These are phyloP conservation scores for Armadillidium nasatum DNA, from an alignment of 1,140 invertebrate genomes.

Conservation along the genomic window DNA sequence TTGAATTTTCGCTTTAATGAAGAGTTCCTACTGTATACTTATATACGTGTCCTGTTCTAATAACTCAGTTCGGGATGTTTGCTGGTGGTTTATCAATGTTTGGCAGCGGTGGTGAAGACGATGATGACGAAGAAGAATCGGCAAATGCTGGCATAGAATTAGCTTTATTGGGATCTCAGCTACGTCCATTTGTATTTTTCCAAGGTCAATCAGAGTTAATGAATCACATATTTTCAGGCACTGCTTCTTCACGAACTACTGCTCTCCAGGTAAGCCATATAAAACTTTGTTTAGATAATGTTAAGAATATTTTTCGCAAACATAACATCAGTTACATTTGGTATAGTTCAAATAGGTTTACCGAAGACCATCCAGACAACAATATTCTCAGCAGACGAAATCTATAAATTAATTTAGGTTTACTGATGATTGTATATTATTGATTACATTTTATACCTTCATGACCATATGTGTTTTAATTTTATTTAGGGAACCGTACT, in stretches of 20 bases:
- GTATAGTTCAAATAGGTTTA: too few relatives aligned
- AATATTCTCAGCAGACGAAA: too few relatives aligned
- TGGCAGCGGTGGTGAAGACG: conserved; percentile 53
- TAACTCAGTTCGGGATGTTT: conserved; percentile 68
- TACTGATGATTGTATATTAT: too few relatives aligned
- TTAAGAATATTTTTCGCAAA: too few relatives aligned
- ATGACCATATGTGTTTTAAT: not conserved
- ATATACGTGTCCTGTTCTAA: not conserved
- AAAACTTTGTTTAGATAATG: not conserved
- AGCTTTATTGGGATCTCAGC: conserved; percentile 66
- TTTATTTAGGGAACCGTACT: conserved; percentile 60
- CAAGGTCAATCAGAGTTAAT: conserved; percentile 76
- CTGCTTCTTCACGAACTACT: conserved; percentile 71
- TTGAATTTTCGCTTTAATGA: conserved; percentile 7
- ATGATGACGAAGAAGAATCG: not conserved
- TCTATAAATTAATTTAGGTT: too few relatives aligned
- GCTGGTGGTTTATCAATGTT: conserved; percentile 68
- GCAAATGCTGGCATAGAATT: conserved; percentile 81
- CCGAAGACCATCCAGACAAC: too few relatives aligned
- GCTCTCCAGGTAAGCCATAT: conserved; percentile 63
- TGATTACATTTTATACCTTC: not conserved
- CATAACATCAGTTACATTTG: too few relatives aligned
- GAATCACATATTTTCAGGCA: conserved; percentile 82
- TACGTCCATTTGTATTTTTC: conserved; percentile 81
- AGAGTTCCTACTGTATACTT: conserved; percentile 19